Evolutionary conservation across 35 echinoderm and acorn worm genomes (phyloP).

Genomic region (Apostichopus californicus): DNA sequence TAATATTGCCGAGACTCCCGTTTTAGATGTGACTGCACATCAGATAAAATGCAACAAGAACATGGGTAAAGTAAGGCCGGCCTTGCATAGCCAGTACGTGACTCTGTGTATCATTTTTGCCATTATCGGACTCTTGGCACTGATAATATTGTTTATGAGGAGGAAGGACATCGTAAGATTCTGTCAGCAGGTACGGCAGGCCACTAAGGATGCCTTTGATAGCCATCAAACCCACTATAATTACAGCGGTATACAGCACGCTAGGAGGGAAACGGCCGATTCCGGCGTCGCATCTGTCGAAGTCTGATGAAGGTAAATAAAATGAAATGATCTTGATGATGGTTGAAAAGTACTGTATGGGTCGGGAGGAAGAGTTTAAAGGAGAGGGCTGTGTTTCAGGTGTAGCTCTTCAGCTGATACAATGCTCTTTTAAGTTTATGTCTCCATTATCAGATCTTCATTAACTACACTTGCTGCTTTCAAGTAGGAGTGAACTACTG

Average conservation of each 20-base stretch:
- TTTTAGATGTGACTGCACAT: background rate
- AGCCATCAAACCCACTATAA: conserved; percentile 39
- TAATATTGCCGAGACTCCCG: background rate
- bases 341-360: too few relatives aligned
- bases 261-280: conserved; percentile 17
- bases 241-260: conserved; percentile 44
- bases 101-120: conserved; percentile 17
- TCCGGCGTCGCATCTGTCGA: conserved; percentile 19
- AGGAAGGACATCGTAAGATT: conserved; percentile 30
- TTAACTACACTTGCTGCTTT: too few relatives aligned
- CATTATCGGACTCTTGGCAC: conserved; percentile 27
- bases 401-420: too few relatives aligned
- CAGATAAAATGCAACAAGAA: conserved; percentile 1
- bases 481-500: too few relatives aligned
- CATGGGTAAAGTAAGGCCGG: background rate
- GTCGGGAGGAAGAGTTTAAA: too few relatives aligned
- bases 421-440: too few relatives aligned
- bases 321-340: background rate
- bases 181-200: conserved; percentile 33
- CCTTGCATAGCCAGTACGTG: background rate
- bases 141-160: conserved; percentile 42
- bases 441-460: too few relatives aligned
- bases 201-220: conserved; percentile 42
- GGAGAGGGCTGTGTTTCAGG: too few relatives aligned
- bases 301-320: conserved; percentile 1